Base-by-base conservation (phyloP, 2,888 invertebrate species). In the Agrochola litura region DNA sequence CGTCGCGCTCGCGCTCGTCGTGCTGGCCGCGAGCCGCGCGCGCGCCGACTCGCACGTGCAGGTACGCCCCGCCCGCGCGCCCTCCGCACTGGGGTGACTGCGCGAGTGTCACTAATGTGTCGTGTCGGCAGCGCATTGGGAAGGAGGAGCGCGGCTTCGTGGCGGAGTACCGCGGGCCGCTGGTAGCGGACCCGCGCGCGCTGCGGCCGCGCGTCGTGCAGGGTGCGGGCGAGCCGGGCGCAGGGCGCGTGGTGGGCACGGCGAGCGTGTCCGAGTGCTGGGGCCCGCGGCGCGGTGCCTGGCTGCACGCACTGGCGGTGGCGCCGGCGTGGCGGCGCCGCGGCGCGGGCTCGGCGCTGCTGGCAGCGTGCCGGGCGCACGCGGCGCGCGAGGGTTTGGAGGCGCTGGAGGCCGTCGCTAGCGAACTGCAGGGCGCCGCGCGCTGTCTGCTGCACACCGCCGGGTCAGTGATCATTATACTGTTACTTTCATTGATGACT, bases 131-230 rank as follows among this genome's bases (percentile, higher is more conserved):
- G 67, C 67, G 67, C 37, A 0, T 68, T 6, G 56, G 67, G 16
- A 90, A 93, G 92, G 85, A 98, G 98, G 89, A 87, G 69, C 81
- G 97, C 97, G 98, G 96, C 6, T 85, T 91, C 64, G 94, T 94
- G 85, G 93, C 93, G 14, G 94, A 93, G 89, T 80, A 84, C 64
- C 89, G 88, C 79, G 92, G 91, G 12, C 88, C 88, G 22, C 87
- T 90, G 76, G 68, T 70, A 70, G 77, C 76, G 30, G 75, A 77
- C 43, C 83, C 90, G n/a, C 76, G 52, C 4, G 25, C 30, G 41
- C 22, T 25, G 25, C 56, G 56, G 46, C 84, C 90, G n/a, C 76
- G 69, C 30, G n/a, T 58, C 22, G 37, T 60, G 52, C 64, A 0
- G 58, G 58, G 22, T 63, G 63, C 19, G 85, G 73, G 22, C 64